Conservation (phyloP, 2,113 vertebrate genomes). For the Benitochromis conjunctus region DNA sequence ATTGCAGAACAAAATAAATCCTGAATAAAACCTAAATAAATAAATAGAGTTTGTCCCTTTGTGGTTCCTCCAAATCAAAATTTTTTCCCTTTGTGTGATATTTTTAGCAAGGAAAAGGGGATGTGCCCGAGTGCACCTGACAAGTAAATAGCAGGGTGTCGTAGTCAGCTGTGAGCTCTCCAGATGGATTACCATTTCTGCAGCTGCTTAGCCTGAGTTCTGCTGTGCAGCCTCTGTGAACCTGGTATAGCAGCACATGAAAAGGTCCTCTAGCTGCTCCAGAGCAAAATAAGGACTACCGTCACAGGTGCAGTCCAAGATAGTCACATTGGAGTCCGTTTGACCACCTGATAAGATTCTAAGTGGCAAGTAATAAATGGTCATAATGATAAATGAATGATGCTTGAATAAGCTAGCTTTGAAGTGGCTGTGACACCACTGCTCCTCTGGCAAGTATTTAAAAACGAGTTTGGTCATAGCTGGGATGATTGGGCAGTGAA, state of each 20-base stretch:
- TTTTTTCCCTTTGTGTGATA: neutral
- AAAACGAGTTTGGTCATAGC: neutral
- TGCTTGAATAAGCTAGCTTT: neutral
- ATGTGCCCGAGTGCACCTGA: neutral
- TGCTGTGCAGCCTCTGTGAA: neutral
- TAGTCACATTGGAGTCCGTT: neutral
- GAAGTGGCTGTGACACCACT: neutral
- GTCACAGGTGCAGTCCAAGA: neutral
- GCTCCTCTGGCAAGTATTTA: neutral
- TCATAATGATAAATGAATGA: neutral
- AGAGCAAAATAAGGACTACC: neutral
- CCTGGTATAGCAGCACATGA: neutral
- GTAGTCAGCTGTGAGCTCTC: neutral
- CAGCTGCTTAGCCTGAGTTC: neutral
- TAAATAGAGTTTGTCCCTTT: neutral
- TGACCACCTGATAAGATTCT: neutral
- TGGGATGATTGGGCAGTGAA: neutral
- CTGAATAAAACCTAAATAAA: neutral
- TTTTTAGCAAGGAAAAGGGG: neutral
- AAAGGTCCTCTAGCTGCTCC: neutral
- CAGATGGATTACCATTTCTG: neutral
- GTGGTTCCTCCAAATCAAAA: neutral
- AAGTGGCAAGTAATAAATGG: neutral
- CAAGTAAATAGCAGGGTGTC: neutral
- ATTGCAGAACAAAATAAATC: neutral